phyloP scores from a whole-genome alignment of 1,140 invertebrate genomes.

The Physella acuta region DNA sequence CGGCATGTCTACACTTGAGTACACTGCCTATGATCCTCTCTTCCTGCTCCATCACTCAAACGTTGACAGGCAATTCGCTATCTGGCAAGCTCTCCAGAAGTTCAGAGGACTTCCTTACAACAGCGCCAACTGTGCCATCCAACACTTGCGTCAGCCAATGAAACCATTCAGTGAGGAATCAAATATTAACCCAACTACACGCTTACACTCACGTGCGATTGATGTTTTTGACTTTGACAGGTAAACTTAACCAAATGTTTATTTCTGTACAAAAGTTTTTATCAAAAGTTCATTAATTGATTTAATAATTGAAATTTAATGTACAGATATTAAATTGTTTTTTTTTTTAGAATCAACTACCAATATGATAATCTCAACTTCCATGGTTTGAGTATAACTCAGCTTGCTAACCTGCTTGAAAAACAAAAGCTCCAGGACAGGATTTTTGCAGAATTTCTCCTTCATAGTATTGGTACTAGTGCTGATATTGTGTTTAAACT shows the following conservation, averaged over 20 bases:
- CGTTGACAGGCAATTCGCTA: slow-evolving; percentile 8
- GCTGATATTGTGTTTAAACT: slow-evolving; percentile 25
- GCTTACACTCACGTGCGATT: slow-evolving; percentile 21
- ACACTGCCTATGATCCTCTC: slow-evolving; percentile 32
- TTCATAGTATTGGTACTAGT: slow-evolving; percentile 27
- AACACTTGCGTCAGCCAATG: slow-evolving; percentile 27
- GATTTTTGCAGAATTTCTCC: slow-evolving; percentile 29
- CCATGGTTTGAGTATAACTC: slow-evolving; percentile 24
- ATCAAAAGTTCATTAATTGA: no score
- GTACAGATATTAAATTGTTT: no score
- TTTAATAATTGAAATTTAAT: no score
- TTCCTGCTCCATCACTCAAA: slow-evolving; percentile 31
- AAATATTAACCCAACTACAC: slow-evolving; percentile 18
- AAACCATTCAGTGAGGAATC: slow-evolving; percentile 28
- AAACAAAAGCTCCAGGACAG: slow-evolving; percentile 12
- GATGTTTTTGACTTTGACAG: slow-evolving; percentile 31
- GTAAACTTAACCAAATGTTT: background rate
- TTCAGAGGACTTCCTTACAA: slow-evolving; percentile 31
- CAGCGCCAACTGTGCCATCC: slow-evolving; percentile 32
- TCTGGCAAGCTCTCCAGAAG: slow-evolving; percentile 12
- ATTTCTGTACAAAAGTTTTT: no score
- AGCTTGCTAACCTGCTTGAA: slow-evolving; percentile 18
- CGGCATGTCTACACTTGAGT: slow-evolving; percentile 27
- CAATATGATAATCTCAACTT: slow-evolving; percentile 32
- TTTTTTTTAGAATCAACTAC: no score